Evolutionary conservation across 2,888 invertebrate genomes (phyloP), one percentile per base, ranked within the genome.

Genomic region (Polyploca ridens): DNA sequence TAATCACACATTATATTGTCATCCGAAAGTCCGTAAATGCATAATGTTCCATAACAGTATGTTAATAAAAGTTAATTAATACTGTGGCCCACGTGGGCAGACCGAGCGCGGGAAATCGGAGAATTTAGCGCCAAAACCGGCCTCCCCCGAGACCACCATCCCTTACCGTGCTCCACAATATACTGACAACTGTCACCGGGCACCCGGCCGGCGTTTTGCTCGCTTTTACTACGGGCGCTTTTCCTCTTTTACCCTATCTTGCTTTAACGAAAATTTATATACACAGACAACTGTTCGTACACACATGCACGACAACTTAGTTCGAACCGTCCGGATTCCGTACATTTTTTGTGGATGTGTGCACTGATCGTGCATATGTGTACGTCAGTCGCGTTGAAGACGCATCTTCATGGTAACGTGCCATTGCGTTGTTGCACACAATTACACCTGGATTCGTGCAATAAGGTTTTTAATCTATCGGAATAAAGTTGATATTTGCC

Each of bases 171-270:
- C 73, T 79, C 83, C 73, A 87, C 87, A 85, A 83, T 83, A 81
- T 85, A 92, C 93, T 93, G 91, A 87, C 90, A 87, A 89, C 87
- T 87, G 89, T 86, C 90, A 86, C 85, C 74, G 82, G 72, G 72
- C 80, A 78, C 83, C 85, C 82, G 83, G 75, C 84, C 86, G 84
- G 84, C 88, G 87, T 86, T 90, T 88, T 80, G 82, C 87, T 79
- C 87, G 88, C 86, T 85, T 88, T 87, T 85, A 89, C 89, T 88
- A 88, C 81, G 72, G 77, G 71, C 86, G 89, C 83, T 89, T 89
- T 91, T 90, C 90, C 91, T 88, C 90, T 88, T 88, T 88, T 88
- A 81, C 88, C 87, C 89, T 88, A 89, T 90, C 89, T 90, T 88
- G 85, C 90, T 90, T 87, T 81, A 86, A 86, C 90, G 86, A 88